Conservation (phyloP, 2,113 vertebrate genomes). For the Calcarius ornatus region DNA sequence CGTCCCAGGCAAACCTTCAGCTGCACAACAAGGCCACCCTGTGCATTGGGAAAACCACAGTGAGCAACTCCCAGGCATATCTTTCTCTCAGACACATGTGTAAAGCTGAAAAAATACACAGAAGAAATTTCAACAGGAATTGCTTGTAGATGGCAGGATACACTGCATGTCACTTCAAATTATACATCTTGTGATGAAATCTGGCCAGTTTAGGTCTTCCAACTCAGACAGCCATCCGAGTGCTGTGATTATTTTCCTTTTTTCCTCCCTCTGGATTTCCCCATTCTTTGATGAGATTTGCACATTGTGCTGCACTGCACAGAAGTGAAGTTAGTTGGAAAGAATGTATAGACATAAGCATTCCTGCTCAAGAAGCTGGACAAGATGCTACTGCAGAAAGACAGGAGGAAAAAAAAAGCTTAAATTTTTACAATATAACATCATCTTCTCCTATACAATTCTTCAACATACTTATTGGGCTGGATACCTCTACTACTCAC, state of each 20-base stretch:
- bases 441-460: not conserved
- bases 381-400: not conserved
- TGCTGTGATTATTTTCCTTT: not conserved
- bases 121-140: not conserved
- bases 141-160: not conserved
- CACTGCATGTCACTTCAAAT: not conserved
- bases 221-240: not conserved
- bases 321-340: not conserved
- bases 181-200: not conserved
- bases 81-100: not conserved
- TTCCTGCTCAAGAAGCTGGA: not conserved
- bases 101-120: not conserved
- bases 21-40: not conserved
- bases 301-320: not conserved
- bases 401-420: accelerated
- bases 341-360: not conserved
- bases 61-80: not conserved
- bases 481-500: not conserved
- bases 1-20: not conserved
- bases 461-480: not conserved
- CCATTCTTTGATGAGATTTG: slow-evolving; percentile 5
- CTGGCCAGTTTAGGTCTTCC: not conserved
- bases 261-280: not conserved
- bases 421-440: not conserved
- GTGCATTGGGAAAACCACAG: not conserved